A percentile compares a stretch with the other conserved stretches of the same genome.
phyloP scores from a whole-genome alignment of 2,797 vertebrate genomes.

The Remorina albescens region DNA sequence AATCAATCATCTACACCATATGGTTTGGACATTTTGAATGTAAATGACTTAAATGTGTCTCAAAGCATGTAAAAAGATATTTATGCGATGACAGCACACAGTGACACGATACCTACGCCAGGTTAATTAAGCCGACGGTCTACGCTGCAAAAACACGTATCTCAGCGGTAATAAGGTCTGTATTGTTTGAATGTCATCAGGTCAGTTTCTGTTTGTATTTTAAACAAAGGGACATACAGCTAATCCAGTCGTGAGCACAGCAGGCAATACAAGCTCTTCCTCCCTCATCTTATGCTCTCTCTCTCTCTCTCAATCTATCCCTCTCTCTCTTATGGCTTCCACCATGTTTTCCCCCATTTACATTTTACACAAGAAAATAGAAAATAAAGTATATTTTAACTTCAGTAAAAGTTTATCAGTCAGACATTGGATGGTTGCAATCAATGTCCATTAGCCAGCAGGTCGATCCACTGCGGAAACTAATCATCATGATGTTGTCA shows the following conservation, averaged over 20 bases:
- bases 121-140: background rate
- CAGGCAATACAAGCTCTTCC: background rate
- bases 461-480: too few species aligned
- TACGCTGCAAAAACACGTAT: background rate
- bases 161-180: background rate
- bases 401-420: too few species aligned
- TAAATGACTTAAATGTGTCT: too few species aligned
- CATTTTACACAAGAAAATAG: background rate
- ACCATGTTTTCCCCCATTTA: background rate
- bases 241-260: background rate
- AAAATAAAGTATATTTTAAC: background rate
- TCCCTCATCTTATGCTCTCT: background rate
- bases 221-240: background rate
- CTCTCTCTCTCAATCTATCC: background rate
- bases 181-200: background rate
- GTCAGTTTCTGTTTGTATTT: background rate
- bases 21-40: too few species aligned
- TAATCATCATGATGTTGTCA: too few species aligned
- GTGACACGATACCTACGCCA: background rate
- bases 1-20: too few species aligned
- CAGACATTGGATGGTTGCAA: background rate
- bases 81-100: too few species aligned
- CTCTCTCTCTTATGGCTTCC: too few species aligned
- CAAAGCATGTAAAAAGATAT: too few species aligned
- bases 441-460: background rate